These are phyloP conservation scores for Mesopsocus fuscifrons DNA, from an alignment of 2,888 invertebrate genomes.

Conservation along the genomic window DNA sequence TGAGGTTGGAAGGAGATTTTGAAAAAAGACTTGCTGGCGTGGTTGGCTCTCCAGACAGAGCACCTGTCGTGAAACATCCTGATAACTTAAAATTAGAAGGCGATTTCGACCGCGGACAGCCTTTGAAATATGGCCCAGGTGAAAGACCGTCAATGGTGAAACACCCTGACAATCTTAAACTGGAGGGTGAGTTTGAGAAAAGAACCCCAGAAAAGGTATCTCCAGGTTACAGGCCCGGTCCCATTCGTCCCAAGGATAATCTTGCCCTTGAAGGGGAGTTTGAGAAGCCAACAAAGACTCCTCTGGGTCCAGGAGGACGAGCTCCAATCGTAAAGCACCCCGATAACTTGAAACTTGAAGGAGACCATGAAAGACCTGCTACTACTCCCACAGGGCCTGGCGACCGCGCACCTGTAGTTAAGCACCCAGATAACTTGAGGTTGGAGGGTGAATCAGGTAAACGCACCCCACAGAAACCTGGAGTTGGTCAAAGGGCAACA, in stretches of 20 bases:
- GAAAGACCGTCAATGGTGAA: conserved; percentile 17
- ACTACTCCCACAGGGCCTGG: too few relatives aligned
- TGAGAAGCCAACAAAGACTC: conserved; percentile 13
- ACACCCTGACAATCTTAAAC: conserved; percentile 20
- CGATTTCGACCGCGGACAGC: not conserved
- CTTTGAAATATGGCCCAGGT: not conserved
- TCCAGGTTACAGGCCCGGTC: not conserved
- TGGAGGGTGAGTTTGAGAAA: conserved; percentile 21
- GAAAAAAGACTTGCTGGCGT: not conserved
- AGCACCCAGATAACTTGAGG: conserved; percentile 28
- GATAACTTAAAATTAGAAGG: not conserved
- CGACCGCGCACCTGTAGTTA: conserved; percentile 21
- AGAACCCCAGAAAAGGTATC: conserved; percentile 24
- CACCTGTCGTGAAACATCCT: not conserved
- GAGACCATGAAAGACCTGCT: conserved; percentile 22
- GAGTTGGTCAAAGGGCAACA: too few relatives aligned
- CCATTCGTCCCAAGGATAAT: conserved; percentile 24
- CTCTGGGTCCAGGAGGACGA: not conserved
- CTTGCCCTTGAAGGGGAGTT: conserved; percentile 30
- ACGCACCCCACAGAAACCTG: conserved; percentile 15
- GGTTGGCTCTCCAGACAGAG: not conserved
- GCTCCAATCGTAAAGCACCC: not conserved
- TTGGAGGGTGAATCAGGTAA: conserved; percentile 29
- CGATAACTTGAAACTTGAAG: conserved; percentile 24
- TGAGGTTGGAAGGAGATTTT: conserved; percentile 34